Conservation (phyloP, 2,797 vertebrate genomes). For the Parotocinclus haroldoi region DNA sequence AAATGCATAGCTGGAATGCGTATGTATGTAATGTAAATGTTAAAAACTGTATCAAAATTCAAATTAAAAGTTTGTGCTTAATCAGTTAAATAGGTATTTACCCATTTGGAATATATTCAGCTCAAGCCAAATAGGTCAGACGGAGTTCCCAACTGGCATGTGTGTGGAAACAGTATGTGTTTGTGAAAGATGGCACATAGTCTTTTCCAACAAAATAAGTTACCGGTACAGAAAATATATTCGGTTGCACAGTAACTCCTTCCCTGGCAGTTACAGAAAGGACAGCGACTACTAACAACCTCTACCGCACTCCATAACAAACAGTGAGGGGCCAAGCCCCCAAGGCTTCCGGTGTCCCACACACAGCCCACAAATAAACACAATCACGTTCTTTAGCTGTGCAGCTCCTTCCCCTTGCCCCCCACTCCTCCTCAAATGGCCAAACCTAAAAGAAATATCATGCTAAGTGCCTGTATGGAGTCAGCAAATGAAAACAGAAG, state of each 20-base stretch:
- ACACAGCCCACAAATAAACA: slow-evolving; percentile 74
- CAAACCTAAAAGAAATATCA: slow-evolving; percentile 26
- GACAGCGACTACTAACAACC: slow-evolving; percentile 72
- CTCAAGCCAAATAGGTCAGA: slow-evolving; percentile 6
- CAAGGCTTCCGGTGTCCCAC: slow-evolving; percentile 75
- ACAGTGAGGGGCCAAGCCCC: slow-evolving; percentile 67
- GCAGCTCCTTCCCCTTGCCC: slow-evolving; percentile 62
- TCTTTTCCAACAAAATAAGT: slow-evolving; percentile 17
- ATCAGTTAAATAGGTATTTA: slow-evolving; percentile 9
- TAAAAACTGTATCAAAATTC: too few relatives aligned
- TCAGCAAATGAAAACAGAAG: slow-evolving; percentile 25
- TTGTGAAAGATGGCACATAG: slow-evolving; percentile 52
- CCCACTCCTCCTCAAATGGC: slow-evolving; percentile 48
- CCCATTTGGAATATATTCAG: slow-evolving; percentile 17
- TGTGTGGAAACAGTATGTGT: slow-evolving; percentile 25
- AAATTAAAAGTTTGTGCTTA: slow-evolving; percentile 22
- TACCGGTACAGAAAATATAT: slow-evolving; percentile 38
- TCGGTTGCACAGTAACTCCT: slow-evolving; percentile 74
- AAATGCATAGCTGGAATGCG: slow-evolving; percentile 10
- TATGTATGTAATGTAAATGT: too few relatives aligned
- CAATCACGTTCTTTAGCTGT: slow-evolving; percentile 66
- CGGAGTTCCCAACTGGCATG: slow-evolving; percentile 7
- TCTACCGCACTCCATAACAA: slow-evolving; percentile 78
- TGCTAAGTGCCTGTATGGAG: slow-evolving; percentile 8
- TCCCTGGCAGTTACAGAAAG: slow-evolving; percentile 79